A percentile compares a stretch with the other conserved stretches of the same genome.
Evolutionary conservation across 2,113 vertebrate species (phyloP).

Genomic region (Mastomys coucha): DNA sequence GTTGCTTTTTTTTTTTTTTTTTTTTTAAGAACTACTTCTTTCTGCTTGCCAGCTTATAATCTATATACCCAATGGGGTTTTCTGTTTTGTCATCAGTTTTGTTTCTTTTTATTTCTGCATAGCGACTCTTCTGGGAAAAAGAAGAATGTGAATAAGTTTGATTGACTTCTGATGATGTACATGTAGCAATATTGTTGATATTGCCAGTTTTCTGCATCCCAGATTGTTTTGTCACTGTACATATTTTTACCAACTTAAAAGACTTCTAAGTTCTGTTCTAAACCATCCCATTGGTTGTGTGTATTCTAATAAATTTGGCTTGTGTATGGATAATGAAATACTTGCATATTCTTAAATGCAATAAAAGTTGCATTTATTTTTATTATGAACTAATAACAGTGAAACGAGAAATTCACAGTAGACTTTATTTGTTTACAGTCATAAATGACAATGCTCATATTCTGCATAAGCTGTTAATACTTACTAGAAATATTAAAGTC

Average conservation of each 20-base stretch:
- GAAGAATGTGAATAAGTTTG: neutral
- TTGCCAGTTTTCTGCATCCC: neutral
- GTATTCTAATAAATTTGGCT: neutral
- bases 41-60: neutral
- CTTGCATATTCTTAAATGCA: neutral
- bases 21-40: neutral
- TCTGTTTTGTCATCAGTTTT: neutral
- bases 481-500: neutral
- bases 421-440: slow-evolving; percentile 49
- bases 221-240: neutral
- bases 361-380: slow-evolving; percentile 46
- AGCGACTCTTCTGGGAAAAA: neutral
- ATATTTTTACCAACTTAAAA: slow-evolving; percentile 4
- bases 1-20: neutral
- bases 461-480: neutral
- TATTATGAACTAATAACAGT: neutral
- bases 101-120: neutral
- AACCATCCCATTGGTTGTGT: neutral
- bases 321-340: slow-evolving; percentile 9
- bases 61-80: neutral
- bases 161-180: neutral
- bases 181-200: neutral
- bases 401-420: slow-evolving; percentile 20
- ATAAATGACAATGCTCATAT: neutral
- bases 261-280: neutral